phyloP scores from a whole-genome alignment of 2,113 vertebrate genomes.

The Sitta europaea region DNA sequence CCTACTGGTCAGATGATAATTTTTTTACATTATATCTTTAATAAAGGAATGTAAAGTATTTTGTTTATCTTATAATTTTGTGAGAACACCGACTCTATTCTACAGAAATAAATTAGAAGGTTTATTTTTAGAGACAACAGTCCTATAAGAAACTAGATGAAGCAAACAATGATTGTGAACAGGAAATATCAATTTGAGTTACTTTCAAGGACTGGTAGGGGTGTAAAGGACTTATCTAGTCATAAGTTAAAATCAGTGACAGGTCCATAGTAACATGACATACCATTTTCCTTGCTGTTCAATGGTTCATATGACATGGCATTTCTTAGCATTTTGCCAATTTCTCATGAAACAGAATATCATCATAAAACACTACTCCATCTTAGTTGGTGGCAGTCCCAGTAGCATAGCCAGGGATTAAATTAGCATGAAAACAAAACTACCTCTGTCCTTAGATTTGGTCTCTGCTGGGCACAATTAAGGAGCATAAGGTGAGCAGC shows the following conservation, averaged over 20 bases:
- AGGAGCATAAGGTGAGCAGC: conserved; percentile 58
- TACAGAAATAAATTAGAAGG: no score
- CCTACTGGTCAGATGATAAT: no score
- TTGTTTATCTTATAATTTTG: no score
- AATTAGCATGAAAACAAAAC: neutral
- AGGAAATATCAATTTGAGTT: neutral
- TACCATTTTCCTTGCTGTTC: neutral
- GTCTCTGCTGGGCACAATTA: neutral
- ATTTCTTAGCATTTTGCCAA: neutral
- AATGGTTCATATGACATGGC: neutral
- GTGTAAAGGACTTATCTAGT: neutral
- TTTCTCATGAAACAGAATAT: neutral
- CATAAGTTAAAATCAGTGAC: neutral
- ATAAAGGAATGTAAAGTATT: no score
- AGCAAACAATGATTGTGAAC: neutral
- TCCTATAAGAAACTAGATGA: neutral
- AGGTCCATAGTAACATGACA: neutral
- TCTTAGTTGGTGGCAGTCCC: neutral
- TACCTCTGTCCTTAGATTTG: neutral
- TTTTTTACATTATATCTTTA: no score
- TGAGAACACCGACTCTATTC: no score
- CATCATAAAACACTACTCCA: neutral
- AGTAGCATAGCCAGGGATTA: neutral
- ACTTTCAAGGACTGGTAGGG: neutral
- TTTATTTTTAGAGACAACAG: no score